Evolutionary conservation across 2,113 vertebrate species (phyloP).

Genomic region (Oostethus manadensis): DNA sequence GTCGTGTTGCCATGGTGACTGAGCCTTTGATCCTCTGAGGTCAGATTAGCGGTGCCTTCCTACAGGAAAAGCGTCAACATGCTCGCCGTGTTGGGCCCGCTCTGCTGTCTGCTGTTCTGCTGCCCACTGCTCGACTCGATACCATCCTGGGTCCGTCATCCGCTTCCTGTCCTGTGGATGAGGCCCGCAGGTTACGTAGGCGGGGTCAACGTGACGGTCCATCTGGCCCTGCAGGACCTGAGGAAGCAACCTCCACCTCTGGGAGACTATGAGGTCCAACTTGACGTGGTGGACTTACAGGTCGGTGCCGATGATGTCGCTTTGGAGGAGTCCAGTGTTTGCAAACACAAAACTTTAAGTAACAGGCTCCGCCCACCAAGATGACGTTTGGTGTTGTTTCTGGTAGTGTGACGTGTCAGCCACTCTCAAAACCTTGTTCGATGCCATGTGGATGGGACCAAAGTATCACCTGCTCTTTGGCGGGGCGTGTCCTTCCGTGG

Average conservation of each 20-base stretch:
- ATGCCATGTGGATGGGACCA: slow-evolving; percentile 87
- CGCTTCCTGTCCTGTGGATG: slow-evolving; percentile 71
- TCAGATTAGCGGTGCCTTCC: too few relatives aligned
- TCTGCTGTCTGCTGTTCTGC: too few relatives aligned
- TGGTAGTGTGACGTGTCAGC: slow-evolving; percentile 80
- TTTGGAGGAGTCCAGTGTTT: background rate
- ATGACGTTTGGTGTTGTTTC: background rate
- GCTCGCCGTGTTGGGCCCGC: too few relatives aligned
- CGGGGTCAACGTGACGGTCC: slow-evolving; percentile 62
- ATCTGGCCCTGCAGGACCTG: slow-evolving; percentile 76
- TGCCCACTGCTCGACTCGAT: background rate
- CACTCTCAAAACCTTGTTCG: slow-evolving; percentile 86
- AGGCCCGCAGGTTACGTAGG: slow-evolving; percentile 29
- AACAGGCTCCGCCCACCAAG: background rate
- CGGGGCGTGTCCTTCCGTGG: slow-evolving; percentile 85
- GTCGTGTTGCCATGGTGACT: too few relatives aligned
- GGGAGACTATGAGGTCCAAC: slow-evolving; percentile 72
- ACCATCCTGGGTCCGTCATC: slow-evolving; percentile 38
- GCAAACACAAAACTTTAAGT: background rate
- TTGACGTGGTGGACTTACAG: slow-evolving; percentile 71
- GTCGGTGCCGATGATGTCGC: slow-evolving; percentile 35
- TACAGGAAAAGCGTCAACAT: too few relatives aligned
- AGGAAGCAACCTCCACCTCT: slow-evolving; percentile 61
- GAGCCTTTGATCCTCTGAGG: too few relatives aligned
- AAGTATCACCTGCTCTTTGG: slow-evolving; percentile 86